A percentile compares a stretch with the other conserved stretches of the same genome.
Evolutionary conservation across 1,140 invertebrate genomes (phyloP).

Genomic region (Drosophila arawakana): DNA sequence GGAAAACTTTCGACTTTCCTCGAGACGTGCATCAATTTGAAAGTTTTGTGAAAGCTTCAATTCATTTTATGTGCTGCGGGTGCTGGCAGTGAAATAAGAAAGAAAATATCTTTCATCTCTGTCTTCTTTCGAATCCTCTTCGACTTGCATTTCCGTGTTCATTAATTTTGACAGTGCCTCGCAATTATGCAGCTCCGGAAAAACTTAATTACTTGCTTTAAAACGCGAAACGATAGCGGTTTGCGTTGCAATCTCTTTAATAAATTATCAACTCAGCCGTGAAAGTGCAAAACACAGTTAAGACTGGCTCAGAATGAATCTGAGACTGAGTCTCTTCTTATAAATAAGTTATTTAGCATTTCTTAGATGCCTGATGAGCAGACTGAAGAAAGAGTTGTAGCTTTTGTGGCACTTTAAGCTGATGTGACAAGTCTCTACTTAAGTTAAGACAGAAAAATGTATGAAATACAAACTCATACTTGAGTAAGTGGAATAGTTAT

Average conservation of each 20-base stretch:
- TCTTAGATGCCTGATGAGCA: not conserved
- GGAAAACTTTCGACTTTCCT: slow-evolving; percentile 14
- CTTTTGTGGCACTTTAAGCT: not conserved
- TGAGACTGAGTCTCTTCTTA: not conserved
- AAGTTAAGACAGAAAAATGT: no score
- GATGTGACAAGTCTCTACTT: no score
- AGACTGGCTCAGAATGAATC: no score
- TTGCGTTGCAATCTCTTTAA: slow-evolving; percentile 5
- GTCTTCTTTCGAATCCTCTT: not conserved
- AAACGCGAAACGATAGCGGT: not conserved
- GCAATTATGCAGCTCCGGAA: slow-evolving; percentile 14
- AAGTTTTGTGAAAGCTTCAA: slow-evolving; percentile 1
- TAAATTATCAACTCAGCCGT: not conserved
- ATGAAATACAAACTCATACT: no score
- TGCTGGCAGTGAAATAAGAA: not conserved
- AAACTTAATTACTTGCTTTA: slow-evolving; percentile 8
- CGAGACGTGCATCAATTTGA: slow-evolving; percentile 8
- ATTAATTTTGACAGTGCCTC: slow-evolving; percentile 14
- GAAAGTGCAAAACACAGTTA: not conserved
- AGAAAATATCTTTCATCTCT: not conserved
- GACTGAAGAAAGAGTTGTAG: not conserved
- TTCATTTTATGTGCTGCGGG: slow-evolving; percentile 3
- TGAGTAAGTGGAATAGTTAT: no score
- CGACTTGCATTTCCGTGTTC: slow-evolving; percentile 9
- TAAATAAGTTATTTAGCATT: not conserved